Conservation (phyloP, 1,140 invertebrate genomes). For the Drusus annulatus region DNA sequence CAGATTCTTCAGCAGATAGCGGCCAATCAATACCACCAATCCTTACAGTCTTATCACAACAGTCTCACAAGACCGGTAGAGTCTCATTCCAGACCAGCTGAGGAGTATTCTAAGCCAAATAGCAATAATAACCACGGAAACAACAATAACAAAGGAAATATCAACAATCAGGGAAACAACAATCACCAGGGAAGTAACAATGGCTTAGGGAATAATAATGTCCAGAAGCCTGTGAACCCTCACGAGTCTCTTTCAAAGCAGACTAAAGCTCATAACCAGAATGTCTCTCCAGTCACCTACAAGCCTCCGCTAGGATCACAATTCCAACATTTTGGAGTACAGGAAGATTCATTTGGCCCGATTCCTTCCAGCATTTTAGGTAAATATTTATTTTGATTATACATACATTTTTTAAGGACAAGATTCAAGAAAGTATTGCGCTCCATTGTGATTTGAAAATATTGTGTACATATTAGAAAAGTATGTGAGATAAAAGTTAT, state of each 20-base stretch:
- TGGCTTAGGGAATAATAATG: not conserved
- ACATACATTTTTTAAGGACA: not conserved
- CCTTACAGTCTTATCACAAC: conserved; percentile 65
- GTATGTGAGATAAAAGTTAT: too few relatives aligned
- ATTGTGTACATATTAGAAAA: too few relatives aligned
- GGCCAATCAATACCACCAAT: conserved; percentile 61
- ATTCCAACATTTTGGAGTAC: conserved; percentile 64
- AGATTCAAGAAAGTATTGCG: not conserved
- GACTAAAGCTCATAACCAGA: conserved; percentile 50
- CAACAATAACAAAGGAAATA: too few relatives aligned
- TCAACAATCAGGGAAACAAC: too few relatives aligned
- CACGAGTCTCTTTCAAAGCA: conserved; percentile 53
- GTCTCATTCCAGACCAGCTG: conserved; percentile 63
- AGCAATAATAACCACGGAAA: conserved; percentile 19
- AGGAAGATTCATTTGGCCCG: conserved; percentile 61
- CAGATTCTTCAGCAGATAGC: conserved; percentile 64
- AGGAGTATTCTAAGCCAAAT: conserved; percentile 62
- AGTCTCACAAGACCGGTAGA: conserved; percentile 62
- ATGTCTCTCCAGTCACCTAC: conserved; percentile 54
- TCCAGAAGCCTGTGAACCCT: conserved; percentile 42
- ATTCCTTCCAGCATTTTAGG: conserved; percentile 68
- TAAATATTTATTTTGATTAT: conserved; percentile 24
- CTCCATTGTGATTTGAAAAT: not conserved
- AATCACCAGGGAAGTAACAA: too few relatives aligned
- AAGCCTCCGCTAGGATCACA: conserved; percentile 59